A percentile compares a stretch with the other conserved stretches of the same genome.
Conservation (phyloP, 2,113 vertebrate species). For the Abramis brama region DNA sequence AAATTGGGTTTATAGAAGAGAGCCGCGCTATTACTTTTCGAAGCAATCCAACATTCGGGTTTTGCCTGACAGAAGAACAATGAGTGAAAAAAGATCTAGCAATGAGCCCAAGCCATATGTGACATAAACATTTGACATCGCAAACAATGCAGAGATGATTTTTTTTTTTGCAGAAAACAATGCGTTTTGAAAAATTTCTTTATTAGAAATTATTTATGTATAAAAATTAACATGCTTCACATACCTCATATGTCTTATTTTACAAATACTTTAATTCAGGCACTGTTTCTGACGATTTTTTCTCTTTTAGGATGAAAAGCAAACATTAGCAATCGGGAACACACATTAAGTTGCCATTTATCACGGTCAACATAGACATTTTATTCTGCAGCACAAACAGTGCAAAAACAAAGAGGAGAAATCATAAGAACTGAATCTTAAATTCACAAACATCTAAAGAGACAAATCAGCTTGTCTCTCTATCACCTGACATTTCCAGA, state of each 20-base stretch:
- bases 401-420: conserved; percentile 65
- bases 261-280: conserved; percentile 90
- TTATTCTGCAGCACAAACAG: conserved; percentile 82
- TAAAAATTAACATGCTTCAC: conserved; percentile 98
- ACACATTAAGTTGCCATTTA: conserved; percentile 92
- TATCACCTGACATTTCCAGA: conserved; percentile 49
- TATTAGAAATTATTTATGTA: conserved; percentile 94
- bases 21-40: neutral
- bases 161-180: neutral
- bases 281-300: conserved; percentile 86
- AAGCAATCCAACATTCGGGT: neutral
- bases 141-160: neutral
- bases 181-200: conserved; percentile 89
- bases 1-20: neutral
- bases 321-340: conserved; percentile 92
- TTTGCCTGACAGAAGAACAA: neutral
- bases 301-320: conserved; percentile 87
- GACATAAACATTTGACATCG: neutral
- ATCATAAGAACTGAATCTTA: conserved; percentile 69
- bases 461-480: conserved; percentile 63
- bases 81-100: neutral
- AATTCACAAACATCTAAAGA: conserved; percentile 72
- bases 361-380: conserved; percentile 89
- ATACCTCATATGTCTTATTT: conserved; percentile 84
- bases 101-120: neutral